Percentiles rank a stretch among this genome's conserved stretches.
Conservation (phyloP, 2,113 vertebrate genomes). For the Conger conger region DNA sequence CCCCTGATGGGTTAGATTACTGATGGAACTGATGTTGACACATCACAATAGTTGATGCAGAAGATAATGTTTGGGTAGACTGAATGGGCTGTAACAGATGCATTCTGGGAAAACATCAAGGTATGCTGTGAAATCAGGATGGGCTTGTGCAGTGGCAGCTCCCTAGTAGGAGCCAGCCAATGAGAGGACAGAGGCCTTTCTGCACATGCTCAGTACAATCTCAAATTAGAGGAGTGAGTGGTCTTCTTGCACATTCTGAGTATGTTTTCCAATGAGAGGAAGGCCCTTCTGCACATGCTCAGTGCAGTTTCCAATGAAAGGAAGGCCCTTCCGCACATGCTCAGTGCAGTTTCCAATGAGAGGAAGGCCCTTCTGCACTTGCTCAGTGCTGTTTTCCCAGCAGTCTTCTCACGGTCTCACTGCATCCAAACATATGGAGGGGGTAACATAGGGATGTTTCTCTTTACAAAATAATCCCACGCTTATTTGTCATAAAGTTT, state of each 20-base stretch:
- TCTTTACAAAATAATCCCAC: slow-evolving; percentile 16
- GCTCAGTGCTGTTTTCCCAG: background rate
- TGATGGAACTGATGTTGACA: background rate
- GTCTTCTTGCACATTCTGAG: background rate
- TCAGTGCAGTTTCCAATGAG: background rate
- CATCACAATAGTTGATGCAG: background rate
- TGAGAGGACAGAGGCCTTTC: background rate
- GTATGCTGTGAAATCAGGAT: background rate
- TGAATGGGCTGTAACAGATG: background rate
- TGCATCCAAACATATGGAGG: background rate
- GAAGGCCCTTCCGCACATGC: background rate
- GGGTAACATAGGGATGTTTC: background rate
- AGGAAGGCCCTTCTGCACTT: background rate
- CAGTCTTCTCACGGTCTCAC: background rate
- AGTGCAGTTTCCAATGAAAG: background rate
- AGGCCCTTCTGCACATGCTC: background rate
- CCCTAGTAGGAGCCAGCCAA: background rate
- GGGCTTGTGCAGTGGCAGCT: background rate
- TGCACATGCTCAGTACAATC: too few species aligned
- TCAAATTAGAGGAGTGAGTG: too few species aligned
- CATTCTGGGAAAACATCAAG: background rate
- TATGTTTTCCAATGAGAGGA: background rate
- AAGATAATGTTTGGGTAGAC: background rate
- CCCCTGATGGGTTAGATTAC: background rate
- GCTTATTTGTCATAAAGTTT: slow-evolving; percentile 25